Percentiles rank a stretch among this genome's conserved stretches.
Evolutionary conservation across 53 echinoderm and acorn worm species (phyloP).

Genomic region (Crossaster papposus): DNA sequence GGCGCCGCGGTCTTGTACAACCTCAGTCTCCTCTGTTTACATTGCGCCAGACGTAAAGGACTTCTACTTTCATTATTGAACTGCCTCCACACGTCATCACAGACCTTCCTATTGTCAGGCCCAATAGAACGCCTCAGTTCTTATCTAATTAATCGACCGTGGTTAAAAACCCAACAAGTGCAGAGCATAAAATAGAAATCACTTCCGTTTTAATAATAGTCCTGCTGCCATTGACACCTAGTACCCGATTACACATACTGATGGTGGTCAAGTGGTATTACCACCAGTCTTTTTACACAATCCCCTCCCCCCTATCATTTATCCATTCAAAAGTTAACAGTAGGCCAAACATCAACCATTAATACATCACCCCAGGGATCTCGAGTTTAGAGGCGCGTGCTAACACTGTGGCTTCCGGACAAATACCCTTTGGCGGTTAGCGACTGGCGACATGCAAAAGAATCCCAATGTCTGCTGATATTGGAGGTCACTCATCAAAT

Average conservation of each 20-base stretch:
- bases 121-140: background rate
- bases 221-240: background rate
- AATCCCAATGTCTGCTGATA: background rate
- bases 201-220: constrained; percentile 46
- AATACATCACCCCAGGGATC: constrained; percentile 10
- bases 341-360: background rate
- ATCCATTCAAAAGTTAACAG: background rate
- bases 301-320: constrained; percentile 22
- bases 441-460: constrained; percentile 14
- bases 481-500: constrained; percentile 40
- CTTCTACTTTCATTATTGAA: background rate
- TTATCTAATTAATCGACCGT: constrained; percentile 42
- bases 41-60: background rate
- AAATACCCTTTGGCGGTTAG: constrained; percentile 24
- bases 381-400: constrained; percentile 24
- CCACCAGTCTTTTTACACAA: background rate
- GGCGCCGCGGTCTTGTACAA: background rate
- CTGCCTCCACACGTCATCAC: constrained; percentile 18
- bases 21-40: constrained; percentile 3
- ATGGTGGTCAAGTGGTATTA: background rate
- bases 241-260: background rate
- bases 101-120: constrained; percentile 8
- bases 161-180: constrained; percentile 13
- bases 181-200: constrained; percentile 27
- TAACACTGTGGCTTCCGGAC: constrained; percentile 49